These are phyloP conservation scores for Branchipolynoe longqiensis DNA, from an alignment of 2,888 invertebrate species.

Conservation along the genomic window DNA sequence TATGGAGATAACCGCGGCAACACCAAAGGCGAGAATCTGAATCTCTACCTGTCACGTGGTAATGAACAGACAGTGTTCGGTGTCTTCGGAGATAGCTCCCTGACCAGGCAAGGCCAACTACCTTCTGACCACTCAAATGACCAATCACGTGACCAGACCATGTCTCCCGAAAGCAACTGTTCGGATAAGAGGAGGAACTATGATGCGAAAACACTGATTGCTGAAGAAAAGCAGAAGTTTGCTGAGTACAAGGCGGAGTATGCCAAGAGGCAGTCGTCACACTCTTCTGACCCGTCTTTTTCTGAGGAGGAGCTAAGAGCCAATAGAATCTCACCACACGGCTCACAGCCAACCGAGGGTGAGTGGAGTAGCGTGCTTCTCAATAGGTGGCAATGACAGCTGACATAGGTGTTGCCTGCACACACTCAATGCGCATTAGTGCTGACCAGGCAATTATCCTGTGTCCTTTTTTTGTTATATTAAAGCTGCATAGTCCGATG, in stretches of 20 bases:
- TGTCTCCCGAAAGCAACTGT: conserved; percentile 32
- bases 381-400: too few relatives aligned
- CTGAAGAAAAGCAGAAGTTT: conserved; percentile 66
- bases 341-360: conserved; percentile 37
- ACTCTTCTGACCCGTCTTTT: conserved; percentile 43
- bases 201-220: conserved; percentile 66
- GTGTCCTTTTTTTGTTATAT: too few relatives aligned
- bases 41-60: not conserved
- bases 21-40: not conserved
- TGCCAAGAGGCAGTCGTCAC: conserved; percentile 42
- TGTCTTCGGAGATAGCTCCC: conserved; percentile 32
- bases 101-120: not conserved
- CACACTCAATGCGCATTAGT: too few relatives aligned
- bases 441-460: too few relatives aligned
- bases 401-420: too few relatives aligned
- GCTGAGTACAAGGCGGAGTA: conserved; percentile 65
- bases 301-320: conserved; percentile 39
- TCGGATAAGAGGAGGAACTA: conserved; percentile 41
- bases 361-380: too few relatives aligned
- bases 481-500: too few relatives aligned
- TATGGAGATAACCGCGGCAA: conserved; percentile 32
- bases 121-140: not conserved
- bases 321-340: conserved; percentile 11
- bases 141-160: conserved; percentile 11
- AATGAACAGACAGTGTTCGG: conserved; percentile 29